A percentile compares a stretch with the other conserved stretches of the same genome.
Evolutionary conservation across 2,797 vertebrate genomes (phyloP).

Genomic region (Hippocampus kuda): DNA sequence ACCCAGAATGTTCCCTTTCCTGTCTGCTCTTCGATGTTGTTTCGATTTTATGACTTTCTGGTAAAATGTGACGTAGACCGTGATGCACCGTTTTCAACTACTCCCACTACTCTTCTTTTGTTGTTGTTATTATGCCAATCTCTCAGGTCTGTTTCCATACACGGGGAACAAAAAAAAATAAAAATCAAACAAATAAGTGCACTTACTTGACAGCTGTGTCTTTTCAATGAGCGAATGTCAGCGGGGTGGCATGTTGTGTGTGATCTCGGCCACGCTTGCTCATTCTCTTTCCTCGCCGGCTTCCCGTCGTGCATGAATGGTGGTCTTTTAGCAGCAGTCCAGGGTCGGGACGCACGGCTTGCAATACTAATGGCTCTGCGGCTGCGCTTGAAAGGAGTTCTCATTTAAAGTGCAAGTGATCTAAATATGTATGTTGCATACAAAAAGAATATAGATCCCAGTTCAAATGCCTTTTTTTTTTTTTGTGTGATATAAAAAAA

Average conservation of each 20-base stretch:
- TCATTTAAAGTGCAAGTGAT: background rate
- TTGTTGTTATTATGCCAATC: background rate
- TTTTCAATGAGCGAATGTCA: background rate
- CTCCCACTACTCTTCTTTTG: background rate
- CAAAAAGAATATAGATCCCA: background rate
- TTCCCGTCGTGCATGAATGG: constrained; percentile 49
- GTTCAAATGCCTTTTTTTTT: background rate
- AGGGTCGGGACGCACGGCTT: constrained; percentile 47
- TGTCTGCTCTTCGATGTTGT: background rate
- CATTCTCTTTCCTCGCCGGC: constrained; percentile 22
- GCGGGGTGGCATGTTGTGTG: background rate
- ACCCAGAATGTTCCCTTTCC: background rate
- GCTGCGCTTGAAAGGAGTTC: constrained; percentile 1
- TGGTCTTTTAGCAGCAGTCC: constrained; percentile 49
- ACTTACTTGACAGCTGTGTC: constrained; percentile 1
- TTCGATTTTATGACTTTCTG: background rate
- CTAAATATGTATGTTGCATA: background rate
- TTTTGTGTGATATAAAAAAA: background rate
- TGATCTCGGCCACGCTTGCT: constrained; percentile 14
- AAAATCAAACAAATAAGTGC: constrained; percentile 1
- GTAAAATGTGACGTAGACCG: background rate
- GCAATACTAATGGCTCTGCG: constrained; percentile 58
- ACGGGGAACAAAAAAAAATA: background rate
- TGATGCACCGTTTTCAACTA: background rate
- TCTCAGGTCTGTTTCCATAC: constrained; percentile 1